Conservation (phyloP, 1,140 invertebrate species). For the Wasmannia auropunctata region DNA sequence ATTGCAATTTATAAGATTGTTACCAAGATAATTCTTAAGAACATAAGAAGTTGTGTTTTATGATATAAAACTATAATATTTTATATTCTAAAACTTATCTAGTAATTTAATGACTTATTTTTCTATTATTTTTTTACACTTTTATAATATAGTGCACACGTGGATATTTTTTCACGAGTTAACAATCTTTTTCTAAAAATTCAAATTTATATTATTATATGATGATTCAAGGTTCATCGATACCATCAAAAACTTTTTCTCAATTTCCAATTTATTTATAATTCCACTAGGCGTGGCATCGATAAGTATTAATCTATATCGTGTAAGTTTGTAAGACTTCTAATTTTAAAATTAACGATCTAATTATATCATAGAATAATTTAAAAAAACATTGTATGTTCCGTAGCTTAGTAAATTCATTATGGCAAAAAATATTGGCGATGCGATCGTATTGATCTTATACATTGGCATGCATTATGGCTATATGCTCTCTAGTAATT, state of each 20-base stretch:
- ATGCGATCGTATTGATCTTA: too few species aligned
- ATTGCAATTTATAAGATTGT: not conserved
- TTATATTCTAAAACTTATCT: not conserved
- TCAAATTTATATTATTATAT: constrained; percentile 1
- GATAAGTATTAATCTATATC: constrained; percentile 39
- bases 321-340: too few species aligned
- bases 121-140: not conserved
- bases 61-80: constrained; percentile 1
- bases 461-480: too few species aligned
- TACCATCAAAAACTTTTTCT: not conserved
- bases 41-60: not conserved
- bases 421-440: too few species aligned
- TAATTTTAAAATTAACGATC: too few species aligned
- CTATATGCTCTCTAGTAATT: too few species aligned
- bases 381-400: too few species aligned
- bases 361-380: too few species aligned
- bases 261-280: not conserved
- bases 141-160: not conserved
- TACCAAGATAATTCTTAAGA: not conserved
- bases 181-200: not conserved
- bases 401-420: too few species aligned
- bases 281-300: not conserved
- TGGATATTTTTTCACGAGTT: not conserved
- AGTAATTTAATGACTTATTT: not conserved
- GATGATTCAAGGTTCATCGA: not conserved